Conservation (phyloP, 2,888 invertebrate species). For the Pandemis corylana region DNA sequence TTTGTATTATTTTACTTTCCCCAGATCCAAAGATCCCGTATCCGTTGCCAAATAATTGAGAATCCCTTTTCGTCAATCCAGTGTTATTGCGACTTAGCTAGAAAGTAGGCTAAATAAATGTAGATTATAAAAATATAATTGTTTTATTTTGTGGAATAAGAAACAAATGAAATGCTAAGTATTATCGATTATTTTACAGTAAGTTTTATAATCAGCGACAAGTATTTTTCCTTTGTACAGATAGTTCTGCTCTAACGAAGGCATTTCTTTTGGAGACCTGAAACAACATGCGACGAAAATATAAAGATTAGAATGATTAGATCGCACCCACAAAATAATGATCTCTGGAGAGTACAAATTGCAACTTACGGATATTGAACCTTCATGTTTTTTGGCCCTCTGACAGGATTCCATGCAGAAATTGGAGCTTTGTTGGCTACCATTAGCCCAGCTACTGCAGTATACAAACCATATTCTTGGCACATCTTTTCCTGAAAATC, state of each 20-base stretch:
- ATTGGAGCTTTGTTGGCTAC: constrained; percentile 87
- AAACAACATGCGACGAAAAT: constrained; percentile 50
- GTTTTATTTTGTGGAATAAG: constrained; percentile 36
- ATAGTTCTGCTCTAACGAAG: constrained; percentile 66
- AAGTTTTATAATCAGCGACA: constrained; percentile 78
- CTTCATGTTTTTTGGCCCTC: constrained; percentile 81
- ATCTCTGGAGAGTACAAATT: neutral
- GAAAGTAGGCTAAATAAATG: constrained; percentile 12
- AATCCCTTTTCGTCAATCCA: constrained; percentile 20
- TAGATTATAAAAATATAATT: constrained; percentile 32
- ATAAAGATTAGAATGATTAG: neutral
- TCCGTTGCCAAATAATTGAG: constrained; percentile 54
- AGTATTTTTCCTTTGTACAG: constrained; percentile 77
- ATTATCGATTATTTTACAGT: constrained; percentile 72
- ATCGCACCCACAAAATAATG: neutral
- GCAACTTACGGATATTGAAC: constrained; percentile 75
- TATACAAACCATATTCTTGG: constrained; percentile 86
- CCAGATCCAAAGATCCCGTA: constrained; percentile 78
- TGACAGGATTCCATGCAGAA: constrained; percentile 90
- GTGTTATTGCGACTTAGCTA: constrained; percentile 25
- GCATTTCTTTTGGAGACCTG: constrained; percentile 67
- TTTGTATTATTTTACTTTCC: constrained; percentile 61
- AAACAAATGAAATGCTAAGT: constrained; percentile 39
- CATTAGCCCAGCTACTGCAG: constrained; percentile 89
- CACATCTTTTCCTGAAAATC: constrained; percentile 80